A percentile compares a stretch with the other conserved stretches of the same genome.
phyloP scores from a whole-genome alignment of 2,797 vertebrate species.

The Apogon hyalosoma region DNA sequence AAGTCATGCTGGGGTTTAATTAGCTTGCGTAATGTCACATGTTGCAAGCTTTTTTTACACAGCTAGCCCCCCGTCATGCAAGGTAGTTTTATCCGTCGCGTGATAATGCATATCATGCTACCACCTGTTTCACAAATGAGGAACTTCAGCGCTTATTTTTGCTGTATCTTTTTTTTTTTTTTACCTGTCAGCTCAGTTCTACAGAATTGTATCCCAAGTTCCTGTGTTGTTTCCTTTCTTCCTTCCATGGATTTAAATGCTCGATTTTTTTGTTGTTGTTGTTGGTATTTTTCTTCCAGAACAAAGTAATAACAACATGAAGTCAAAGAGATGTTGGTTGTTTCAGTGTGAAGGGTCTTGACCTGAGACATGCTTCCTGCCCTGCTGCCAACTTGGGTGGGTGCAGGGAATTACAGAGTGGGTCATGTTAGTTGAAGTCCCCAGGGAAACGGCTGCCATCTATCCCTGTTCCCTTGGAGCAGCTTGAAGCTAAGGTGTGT shows the following conservation, averaged over 20 bases:
- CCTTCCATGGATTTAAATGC: slow-evolving; percentile 35
- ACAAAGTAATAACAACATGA: slow-evolving; percentile 27
- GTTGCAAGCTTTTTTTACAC: neutral
- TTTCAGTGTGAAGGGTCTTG: slow-evolving; percentile 37
- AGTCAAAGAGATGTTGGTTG: slow-evolving; percentile 27
- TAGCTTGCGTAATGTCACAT: slow-evolving; percentile 21
- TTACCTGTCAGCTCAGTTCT: slow-evolving; percentile 44
- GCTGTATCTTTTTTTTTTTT: neutral
- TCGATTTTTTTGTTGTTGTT: slow-evolving; percentile 2
- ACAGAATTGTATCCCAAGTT: slow-evolving; percentile 29
- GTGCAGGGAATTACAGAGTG: slow-evolving; percentile 61
- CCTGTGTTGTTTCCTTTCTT: slow-evolving; percentile 37
- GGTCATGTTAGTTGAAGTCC: slow-evolving; percentile 61
- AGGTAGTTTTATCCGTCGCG: too few species aligned
- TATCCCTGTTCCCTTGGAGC: slow-evolving; percentile 62
- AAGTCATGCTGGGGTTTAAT: slow-evolving; percentile 21
- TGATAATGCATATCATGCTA: too few species aligned
- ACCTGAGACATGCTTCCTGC: slow-evolving; percentile 32
- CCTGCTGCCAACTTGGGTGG: slow-evolving; percentile 46
- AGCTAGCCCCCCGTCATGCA: neutral
- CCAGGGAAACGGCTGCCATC: slow-evolving; percentile 69
- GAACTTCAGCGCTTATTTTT: slow-evolving; percentile 11
- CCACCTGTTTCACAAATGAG: slow-evolving; percentile 6
- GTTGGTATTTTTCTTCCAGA: slow-evolving; percentile 27
- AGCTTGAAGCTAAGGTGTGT: slow-evolving; percentile 52